Evolutionary conservation across 1,140 invertebrate species (phyloP).

Genomic region (Zophobas atratus): DNA sequence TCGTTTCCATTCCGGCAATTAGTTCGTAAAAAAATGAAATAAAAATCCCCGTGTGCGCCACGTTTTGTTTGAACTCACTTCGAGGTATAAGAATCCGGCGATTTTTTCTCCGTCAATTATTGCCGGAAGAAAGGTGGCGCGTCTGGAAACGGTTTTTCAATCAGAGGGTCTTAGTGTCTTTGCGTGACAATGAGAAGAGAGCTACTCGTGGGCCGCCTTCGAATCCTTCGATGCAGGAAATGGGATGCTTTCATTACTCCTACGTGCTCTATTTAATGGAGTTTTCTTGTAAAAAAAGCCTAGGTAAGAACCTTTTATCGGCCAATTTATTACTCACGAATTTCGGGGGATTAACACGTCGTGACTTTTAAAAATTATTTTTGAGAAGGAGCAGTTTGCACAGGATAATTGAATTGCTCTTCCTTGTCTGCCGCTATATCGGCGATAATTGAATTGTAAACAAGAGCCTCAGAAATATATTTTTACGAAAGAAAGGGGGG

Average conservation of each 20-base stretch:
- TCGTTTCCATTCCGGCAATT: slow-evolving; percentile 53
- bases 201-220: slow-evolving; percentile 49
- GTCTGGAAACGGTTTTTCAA: slow-evolving; percentile 62
- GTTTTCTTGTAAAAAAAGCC: slow-evolving; percentile 64
- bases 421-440: background rate
- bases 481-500: background rate
- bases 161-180: slow-evolving; percentile 64
- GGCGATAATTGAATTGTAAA: background rate
- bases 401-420: slow-evolving; percentile 7
- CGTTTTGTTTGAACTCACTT: slow-evolving; percentile 57
- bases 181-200: slow-evolving; percentile 60
- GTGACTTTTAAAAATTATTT: slow-evolving; percentile 17
- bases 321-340: slow-evolving; percentile 59
- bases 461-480: background rate
- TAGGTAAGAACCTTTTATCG: slow-evolving; percentile 63
- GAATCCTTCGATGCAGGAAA: slow-evolving; percentile 59
- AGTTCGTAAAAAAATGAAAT: slow-evolving; percentile 49
- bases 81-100: slow-evolving; percentile 58
- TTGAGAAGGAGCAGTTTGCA: background rate
- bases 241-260: slow-evolving; percentile 63
- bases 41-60: slow-evolving; percentile 46
- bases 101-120: slow-evolving; percentile 60
- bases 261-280: slow-evolving; percentile 65
- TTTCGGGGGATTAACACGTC: slow-evolving; percentile 43
- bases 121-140: slow-evolving; percentile 59